Percentiles rank a stretch among this genome's conserved stretches.
These are phyloP conservation scores for Psittacus erithacus DNA, from an alignment of 2,113 vertebrate genomes.

Conservation along the genomic window DNA sequence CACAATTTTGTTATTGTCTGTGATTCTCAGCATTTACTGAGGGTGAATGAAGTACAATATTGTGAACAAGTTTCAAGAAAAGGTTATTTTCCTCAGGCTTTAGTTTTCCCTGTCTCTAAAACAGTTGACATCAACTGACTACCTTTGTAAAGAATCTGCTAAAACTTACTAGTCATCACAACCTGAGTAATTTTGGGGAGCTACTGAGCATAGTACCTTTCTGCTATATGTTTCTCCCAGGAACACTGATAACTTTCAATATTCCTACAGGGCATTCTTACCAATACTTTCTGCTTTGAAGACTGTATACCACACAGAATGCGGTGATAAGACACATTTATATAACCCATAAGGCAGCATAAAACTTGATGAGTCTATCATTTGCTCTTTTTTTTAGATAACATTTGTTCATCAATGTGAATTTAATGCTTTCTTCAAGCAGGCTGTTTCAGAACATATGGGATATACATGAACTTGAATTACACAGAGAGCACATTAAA, in stretches of 20 bases:
- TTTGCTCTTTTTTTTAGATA: neutral
- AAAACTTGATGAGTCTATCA: neutral
- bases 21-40: neutral
- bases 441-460: neutral
- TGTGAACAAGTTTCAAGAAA: neutral
- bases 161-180: neutral
- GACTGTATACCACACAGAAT: rapidly evolving
- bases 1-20: neutral
- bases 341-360: neutral
- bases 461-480: neutral
- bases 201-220: neutral
- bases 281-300: neutral
- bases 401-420: neutral
- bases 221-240: neutral
- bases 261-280: neutral
- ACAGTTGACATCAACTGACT: neutral
- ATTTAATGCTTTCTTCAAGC: neutral
- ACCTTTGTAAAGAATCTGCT: neutral
- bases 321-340: neutral
- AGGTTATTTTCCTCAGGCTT: neutral
- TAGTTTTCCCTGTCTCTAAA: neutral
- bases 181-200: neutral
- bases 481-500: neutral
- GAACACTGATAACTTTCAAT: neutral
- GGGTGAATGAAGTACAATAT: neutral